Evolutionary conservation across 2,888 invertebrate species (phyloP), one percentile per base, ranked within the genome.

Genomic region (Chrysopilus asiliformis): DNA sequence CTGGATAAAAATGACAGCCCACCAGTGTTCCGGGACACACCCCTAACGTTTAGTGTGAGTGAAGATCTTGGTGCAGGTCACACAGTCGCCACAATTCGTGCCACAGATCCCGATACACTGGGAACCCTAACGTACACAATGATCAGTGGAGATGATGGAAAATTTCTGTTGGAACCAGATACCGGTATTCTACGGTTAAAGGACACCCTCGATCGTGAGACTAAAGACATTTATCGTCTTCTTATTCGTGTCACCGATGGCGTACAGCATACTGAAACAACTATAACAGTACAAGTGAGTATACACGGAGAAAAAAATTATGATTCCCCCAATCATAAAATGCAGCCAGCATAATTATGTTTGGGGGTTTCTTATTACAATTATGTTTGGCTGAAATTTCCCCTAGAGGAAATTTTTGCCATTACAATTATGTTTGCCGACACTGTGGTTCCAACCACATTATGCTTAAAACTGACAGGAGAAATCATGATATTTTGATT

Each of bases 1-100:
- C 61, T 84, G 58, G 94, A 94, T 66, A 83, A 82, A 64, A 94
- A 94, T 62, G 94, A 94, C 68, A 89, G 86, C 53, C 89, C 91
- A n/a, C 94, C 94, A 4, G 74, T 78, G 36, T 87, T 89, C 68
- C 75, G 74, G 49, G 75, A 79, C 44, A 73, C 78, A 22, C 79
- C 79, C 12, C 66, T 79, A 49, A 72, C 72, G 33, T 83, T 78
- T 58, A 69, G 74, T 38, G 79, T 89, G 2, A 86, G 87, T 2
- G 90, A 91, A 58, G 89, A 90, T 57, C 69, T 86, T 41, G 78
- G 83, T 24, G 78, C 81, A 2, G 87, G 86, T 6, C 80, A 84
- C 51, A 64, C 74, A 24, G 78, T 91, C 41, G 79, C 82, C 8
- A 75, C 75, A 8, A 72, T 91, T 36, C 70, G 69, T 34, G 90